Conservation (phyloP, 2,888 invertebrate genomes). For the Amiota communis region DNA sequence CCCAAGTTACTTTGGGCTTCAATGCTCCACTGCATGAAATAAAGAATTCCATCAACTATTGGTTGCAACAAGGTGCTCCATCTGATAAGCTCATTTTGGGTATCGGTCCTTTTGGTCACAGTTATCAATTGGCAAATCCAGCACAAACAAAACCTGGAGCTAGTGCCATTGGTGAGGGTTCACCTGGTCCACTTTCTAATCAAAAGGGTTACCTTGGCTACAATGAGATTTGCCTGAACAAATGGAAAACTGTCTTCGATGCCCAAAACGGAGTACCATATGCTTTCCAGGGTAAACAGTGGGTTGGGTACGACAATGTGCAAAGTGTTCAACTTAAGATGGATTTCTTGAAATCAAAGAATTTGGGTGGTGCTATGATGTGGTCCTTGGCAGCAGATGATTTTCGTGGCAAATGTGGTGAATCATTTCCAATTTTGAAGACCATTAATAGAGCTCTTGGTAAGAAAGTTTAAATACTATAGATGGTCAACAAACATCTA, state of each 20-base stretch:
- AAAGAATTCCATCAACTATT: constrained; percentile 88
- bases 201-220: constrained; percentile 54
- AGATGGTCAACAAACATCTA: too few species aligned
- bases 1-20: constrained; percentile 52
- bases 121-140: constrained; percentile 82
- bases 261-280: constrained; percentile 76
- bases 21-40: constrained; percentile 78
- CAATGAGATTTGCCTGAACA: constrained; percentile 53
- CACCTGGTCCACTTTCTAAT: constrained; percentile 47
- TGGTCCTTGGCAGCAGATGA: constrained; percentile 92
- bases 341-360: constrained; percentile 85
- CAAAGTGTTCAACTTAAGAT: constrained; percentile 86
- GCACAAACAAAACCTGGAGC: constrained; percentile 52
- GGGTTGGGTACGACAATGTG: constrained; percentile 93
- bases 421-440: constrained; percentile 69
- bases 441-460: constrained; percentile 53
- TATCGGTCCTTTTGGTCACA: constrained; percentile 90
- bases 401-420: constrained; percentile 87
- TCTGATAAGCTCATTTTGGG: constrained; percentile 89
- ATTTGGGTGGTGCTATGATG: constrained; percentile 81
- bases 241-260: constrained; percentile 51
- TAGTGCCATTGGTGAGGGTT: constrained; percentile 36
- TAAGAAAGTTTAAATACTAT: constrained; percentile 13
- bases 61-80: constrained; percentile 78
- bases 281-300: constrained; percentile 87